Conservation (phyloP, 1,140 invertebrate genomes). For the Daktulosphaira vitifoliae region DNA sequence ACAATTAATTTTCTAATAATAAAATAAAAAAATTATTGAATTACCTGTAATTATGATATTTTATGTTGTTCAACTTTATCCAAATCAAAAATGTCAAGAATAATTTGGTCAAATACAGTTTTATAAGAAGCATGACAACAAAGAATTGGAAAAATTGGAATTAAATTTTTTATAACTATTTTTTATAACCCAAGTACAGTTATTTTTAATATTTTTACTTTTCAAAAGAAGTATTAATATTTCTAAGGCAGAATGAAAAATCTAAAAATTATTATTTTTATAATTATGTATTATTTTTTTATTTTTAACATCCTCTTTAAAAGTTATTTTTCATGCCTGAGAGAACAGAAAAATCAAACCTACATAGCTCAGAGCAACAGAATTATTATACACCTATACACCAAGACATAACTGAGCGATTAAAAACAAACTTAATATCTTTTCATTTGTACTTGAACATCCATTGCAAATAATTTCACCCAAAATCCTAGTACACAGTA, state of each 20-base stretch:
- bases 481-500: conserved; percentile 6
- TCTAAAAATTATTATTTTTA: not conserved
- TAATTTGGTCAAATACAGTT: not conserved
- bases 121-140: not conserved
- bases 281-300: not conserved
- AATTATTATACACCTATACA: too few species aligned
- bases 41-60: conserved; percentile 10
- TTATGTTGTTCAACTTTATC: conserved; percentile 1
- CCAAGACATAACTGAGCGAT: too few species aligned
- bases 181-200: conserved; percentile 2
- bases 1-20: too few species aligned
- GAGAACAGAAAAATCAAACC: too few species aligned
- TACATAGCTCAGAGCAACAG: too few species aligned
- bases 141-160: conserved; percentile 1
- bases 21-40: too few species aligned
- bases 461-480: conserved; percentile 17
- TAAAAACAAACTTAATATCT: not conserved
- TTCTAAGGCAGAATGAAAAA: conserved; percentile 16
- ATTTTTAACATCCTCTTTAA: too few species aligned
- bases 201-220: not conserved
- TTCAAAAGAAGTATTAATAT: conserved; percentile 5
- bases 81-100: conserved; percentile 13
- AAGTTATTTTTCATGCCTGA: too few species aligned
- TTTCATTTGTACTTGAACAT: not conserved
- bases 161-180: conserved; percentile 1